These are phyloP conservation scores for Anabas testudineus DNA, from an alignment of 2,797 vertebrate species.

Conservation along the genomic window DNA sequence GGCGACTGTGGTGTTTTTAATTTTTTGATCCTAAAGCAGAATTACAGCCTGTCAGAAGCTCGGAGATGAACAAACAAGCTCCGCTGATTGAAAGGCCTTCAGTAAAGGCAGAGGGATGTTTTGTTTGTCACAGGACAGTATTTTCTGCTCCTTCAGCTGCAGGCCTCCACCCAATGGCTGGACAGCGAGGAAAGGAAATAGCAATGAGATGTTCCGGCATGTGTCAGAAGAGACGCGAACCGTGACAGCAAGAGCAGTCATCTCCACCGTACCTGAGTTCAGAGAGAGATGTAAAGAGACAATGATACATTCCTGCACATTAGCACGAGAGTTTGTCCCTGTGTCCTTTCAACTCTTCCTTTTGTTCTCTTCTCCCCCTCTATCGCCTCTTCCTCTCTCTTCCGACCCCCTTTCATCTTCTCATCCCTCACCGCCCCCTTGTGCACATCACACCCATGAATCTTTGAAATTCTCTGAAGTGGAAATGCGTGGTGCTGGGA, in stretches of 20 bases:
- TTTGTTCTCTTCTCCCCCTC: constrained; percentile 51
- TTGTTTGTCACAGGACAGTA: constrained; percentile 32
- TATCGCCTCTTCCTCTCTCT: constrained; percentile 47
- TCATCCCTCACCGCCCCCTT: not conserved
- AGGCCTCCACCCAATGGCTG: constrained; percentile 25
- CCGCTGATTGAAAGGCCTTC: constrained; percentile 35
- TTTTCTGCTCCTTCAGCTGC: constrained; percentile 32
- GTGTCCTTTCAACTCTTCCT: constrained; percentile 53
- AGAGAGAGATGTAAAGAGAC: constrained; percentile 47
- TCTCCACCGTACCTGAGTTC: constrained; percentile 38
- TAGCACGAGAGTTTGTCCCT: constrained; percentile 26
- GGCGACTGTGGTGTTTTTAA: constrained; percentile 9
- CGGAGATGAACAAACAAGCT: constrained; percentile 38
- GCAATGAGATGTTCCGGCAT: constrained; percentile 2
- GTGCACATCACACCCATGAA: constrained; percentile 16
- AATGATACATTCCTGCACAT: constrained; percentile 27
- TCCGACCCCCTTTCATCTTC: constrained; percentile 14
- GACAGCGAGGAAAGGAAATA: constrained; percentile 19
- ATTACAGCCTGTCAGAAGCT: constrained; percentile 68
- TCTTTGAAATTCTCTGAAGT: constrained; percentile 58
- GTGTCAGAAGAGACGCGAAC: constrained; percentile 24
- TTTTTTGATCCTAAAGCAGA: constrained; percentile 36
- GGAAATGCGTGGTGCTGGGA: constrained; percentile 47
- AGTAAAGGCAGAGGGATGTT: constrained; percentile 24
- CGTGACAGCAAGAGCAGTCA: constrained; percentile 57